phyloP scores from a whole-genome alignment of 2,888 invertebrate species.

The Branchipolynoe longqiensis region DNA sequence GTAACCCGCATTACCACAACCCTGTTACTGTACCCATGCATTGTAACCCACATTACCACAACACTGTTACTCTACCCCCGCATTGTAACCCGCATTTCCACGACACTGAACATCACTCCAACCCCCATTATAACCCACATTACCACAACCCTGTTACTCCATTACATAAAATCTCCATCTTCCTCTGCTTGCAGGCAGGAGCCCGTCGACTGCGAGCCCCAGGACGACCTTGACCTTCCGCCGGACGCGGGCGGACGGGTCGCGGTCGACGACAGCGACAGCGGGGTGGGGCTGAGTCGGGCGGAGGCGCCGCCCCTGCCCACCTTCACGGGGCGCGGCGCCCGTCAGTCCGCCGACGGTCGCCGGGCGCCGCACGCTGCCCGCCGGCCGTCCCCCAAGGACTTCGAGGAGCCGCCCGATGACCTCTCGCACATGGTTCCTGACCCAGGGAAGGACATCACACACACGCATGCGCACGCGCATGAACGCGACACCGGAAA shows the following conservation, averaged over 20 bases:
- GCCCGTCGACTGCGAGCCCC: background rate
- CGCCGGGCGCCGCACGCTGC: background rate
- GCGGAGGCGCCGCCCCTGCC: background rate
- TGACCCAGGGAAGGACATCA: background rate
- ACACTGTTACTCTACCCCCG: too few species aligned
- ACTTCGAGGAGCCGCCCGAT: background rate
- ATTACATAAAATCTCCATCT: too few species aligned
- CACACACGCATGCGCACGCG: too few species aligned
- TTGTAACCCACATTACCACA: too few species aligned
- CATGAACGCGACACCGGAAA: constrained; percentile 39
- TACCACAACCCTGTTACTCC: too few species aligned
- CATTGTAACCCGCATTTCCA: too few species aligned
- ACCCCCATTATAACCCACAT: too few species aligned
- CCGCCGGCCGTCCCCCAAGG: background rate
- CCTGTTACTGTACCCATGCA: too few species aligned
- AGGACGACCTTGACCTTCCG: background rate
- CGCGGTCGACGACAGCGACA: constrained; percentile 15
- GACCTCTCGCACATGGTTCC: background rate
- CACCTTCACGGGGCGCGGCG: background rate
- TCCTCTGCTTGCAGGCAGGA: constrained; percentile 34
- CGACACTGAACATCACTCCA: too few species aligned
- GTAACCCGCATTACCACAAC: too few species aligned
- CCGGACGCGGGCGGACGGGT: background rate
- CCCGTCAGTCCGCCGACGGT: too few species aligned
- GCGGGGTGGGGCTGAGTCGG: background rate